Evolutionary conservation across 2,888 invertebrate genomes (phyloP).

Genomic region (Pedicia rivosa): DNA sequence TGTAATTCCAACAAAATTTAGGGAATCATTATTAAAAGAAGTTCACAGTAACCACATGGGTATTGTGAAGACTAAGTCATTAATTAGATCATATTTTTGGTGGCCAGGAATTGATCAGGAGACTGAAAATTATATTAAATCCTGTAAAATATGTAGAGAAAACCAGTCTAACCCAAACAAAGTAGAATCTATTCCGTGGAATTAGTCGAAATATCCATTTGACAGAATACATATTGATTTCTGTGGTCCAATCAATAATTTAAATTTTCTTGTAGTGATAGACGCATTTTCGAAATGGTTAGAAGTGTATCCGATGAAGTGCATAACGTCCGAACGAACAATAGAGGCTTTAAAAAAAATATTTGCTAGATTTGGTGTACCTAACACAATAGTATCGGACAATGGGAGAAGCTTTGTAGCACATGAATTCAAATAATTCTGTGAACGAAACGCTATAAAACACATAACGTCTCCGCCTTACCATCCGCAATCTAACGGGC

Average conservation of each 20-base stretch:
- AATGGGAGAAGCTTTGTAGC: too few species aligned
- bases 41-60: too few species aligned
- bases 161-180: slow-evolving; percentile 5
- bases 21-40: slow-evolving; percentile 6
- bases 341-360: too few species aligned
- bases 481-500: too few species aligned
- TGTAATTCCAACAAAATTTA: slow-evolving; percentile 7
- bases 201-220: slow-evolving; percentile 17
- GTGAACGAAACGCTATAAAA: too few species aligned
- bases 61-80: neutral
- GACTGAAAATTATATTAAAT: slow-evolving; percentile 10
- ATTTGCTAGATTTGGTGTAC: too few species aligned
- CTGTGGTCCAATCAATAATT: slow-evolving; percentile 20
- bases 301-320: slow-evolving; percentile 16
- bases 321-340: too few species aligned
- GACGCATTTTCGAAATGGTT: slow-evolving; percentile 27
- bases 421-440: too few species aligned
- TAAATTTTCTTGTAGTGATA: slow-evolving; percentile 20
- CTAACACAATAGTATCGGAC: too few species aligned
- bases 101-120: slow-evolving; percentile 11
- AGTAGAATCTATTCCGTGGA: slow-evolving; percentile 9
- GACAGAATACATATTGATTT: slow-evolving; percentile 26
- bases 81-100: slow-evolving; percentile 11
- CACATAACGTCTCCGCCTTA: too few species aligned
- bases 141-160: slow-evolving; percentile 2